A percentile compares a stretch with the other conserved stretches of the same genome.
phyloP scores from a whole-genome alignment of 2,113 vertebrate genomes.

The Peromyscus maniculatus region DNA sequence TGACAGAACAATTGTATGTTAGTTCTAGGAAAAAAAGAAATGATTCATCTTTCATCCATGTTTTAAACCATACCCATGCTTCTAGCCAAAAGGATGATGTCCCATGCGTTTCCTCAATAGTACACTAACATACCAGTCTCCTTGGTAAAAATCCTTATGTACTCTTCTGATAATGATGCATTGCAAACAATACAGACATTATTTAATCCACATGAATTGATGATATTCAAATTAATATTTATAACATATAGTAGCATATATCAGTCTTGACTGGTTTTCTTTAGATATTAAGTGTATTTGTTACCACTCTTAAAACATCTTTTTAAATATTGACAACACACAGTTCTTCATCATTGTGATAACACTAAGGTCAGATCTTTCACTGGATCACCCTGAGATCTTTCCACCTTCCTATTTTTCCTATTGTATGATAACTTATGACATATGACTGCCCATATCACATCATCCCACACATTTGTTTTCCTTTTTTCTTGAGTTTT shows the following conservation, averaged over 20 bases:
- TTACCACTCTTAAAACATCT: accelerated
- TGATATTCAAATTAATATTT: background rate
- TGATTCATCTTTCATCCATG: too few relatives aligned
- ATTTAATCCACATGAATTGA: background rate
- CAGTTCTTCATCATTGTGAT: background rate
- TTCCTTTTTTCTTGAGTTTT: background rate
- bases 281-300: background rate
- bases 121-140: too few relatives aligned
- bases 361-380: background rate
- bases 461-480: background rate
- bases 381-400: background rate
- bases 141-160: background rate
- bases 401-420: background rate
- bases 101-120: accelerated
- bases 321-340: background rate
- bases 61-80: background rate
- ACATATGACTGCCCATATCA: background rate
- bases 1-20: too few relatives aligned
- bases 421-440: background rate
- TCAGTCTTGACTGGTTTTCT: background rate
- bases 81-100: background rate
- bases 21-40: background rate
- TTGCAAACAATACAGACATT: background rate
- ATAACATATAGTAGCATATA: background rate
- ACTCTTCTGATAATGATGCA: background rate